Base-by-base conservation (phyloP, 2,888 invertebrate species). In the Trypoxylon attenuatum region DNA sequence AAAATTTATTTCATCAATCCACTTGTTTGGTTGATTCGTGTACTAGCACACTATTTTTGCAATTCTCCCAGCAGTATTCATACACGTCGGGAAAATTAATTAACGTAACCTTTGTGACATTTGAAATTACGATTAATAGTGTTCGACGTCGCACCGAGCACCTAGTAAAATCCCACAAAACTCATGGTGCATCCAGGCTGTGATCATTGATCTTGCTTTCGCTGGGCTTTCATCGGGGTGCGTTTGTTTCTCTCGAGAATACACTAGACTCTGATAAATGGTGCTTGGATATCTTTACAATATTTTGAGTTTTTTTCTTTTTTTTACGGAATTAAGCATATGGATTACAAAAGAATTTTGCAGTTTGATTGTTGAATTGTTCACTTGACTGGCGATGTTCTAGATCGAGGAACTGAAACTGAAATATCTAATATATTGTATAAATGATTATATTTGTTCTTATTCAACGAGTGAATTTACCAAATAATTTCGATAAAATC, bases 61-160 rank as follows among this genome's bases (percentile, higher is more conserved):
- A 4, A 41, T 61, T 54, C 50, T 10, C 8, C 23, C 22, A 21
- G 8, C 13, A 33, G 18, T 29, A 16, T 29, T 13, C 23, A 1
- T 25, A 18, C 22, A 39, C 41, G 45, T 49, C 23, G 45, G 15
- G 23, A 38, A 56, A 62, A 62, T 56, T 51, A 62, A 62, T 62
- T 51, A 42, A 25, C 51, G 8, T 29, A n/a, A 39, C 42, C 42
- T 49, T 33, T 19, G 15, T 8, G 13, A 27, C 39, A 19, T 23
- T 25, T 29, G 6, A 18, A 46, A 56, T 62, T 45, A 55, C 45
- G 51, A 62, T 56, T 39, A 62, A 56, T 46, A 51, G 46, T 41
- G 23, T 45, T 45, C 49, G 33, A 29, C 55, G 33, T 33, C 8
- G 2, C n/a, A n/a, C n/a, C 33, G 33, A 5, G 33, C 10, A 33